Conservation (phyloP, 2,797 vertebrate genomes). For the Pelobates cultripes region DNA sequence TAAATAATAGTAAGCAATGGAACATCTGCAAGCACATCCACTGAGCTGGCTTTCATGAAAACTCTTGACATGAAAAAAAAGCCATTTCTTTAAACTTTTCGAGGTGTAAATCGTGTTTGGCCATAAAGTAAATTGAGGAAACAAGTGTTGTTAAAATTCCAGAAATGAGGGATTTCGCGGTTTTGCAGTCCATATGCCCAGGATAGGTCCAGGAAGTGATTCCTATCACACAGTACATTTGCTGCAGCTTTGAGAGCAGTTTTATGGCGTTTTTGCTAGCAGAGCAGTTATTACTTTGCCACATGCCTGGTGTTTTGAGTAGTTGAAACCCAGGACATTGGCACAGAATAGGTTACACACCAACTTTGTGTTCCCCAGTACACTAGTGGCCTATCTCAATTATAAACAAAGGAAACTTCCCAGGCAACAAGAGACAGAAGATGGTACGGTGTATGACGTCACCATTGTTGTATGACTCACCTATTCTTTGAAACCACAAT, state of each 20-base stretch:
- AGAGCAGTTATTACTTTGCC: constrained; percentile 41
- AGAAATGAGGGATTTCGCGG: not conserved
- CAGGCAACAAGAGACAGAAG: no score
- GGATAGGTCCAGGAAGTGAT: constrained; percentile 36
- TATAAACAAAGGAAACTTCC: no score
- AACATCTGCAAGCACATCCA: no score
- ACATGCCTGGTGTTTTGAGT: constrained; percentile 34
- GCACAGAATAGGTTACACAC: not conserved
- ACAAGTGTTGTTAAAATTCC: constrained; percentile 34
- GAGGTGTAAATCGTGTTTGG: constrained; percentile 49
- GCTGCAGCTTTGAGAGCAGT: constrained; percentile 35
- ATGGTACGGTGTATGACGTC: no score
- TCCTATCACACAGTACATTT: constrained; percentile 37
- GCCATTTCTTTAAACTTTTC: not conserved
- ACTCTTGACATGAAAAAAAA: no score
- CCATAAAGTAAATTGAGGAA: constrained; percentile 42
- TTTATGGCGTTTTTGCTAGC: constrained; percentile 48
- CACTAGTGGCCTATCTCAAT: no score
- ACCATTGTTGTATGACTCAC: no score
- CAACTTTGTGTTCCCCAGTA: no score
- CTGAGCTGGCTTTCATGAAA: no score
- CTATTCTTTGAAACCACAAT: no score
- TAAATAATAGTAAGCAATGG: no score
- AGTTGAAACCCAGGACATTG: constrained; percentile 16
- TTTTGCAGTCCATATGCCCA: constrained; percentile 43